Conservation (phyloP, 2,888 invertebrate genomes). For the Eilema depressum region DNA sequence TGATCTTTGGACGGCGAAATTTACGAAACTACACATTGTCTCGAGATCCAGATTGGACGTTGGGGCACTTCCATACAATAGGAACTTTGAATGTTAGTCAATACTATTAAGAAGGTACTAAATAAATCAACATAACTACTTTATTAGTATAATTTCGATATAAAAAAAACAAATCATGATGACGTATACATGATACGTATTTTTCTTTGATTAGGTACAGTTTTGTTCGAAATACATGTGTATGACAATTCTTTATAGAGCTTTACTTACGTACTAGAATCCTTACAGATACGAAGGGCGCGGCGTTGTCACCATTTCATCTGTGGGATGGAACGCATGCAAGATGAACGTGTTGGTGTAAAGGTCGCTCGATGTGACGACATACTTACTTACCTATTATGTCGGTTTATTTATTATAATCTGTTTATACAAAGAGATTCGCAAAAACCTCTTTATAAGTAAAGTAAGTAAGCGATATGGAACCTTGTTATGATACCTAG, state of each 20-base stretch:
- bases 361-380: conserved; percentile 21
- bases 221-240: background rate
- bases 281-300: conserved; percentile 29
- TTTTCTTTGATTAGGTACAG: too few species aligned
- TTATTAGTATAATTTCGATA: too few species aligned
- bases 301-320: conserved; percentile 30
- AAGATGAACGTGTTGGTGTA: conserved; percentile 21
- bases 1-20: background rate
- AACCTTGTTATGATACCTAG: too few species aligned
- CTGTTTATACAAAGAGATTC: background rate
- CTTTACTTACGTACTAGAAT: background rate
- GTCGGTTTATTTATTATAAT: background rate
- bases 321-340: conserved; percentile 26
- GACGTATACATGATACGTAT: too few species aligned
- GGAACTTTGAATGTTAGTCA: too few species aligned
- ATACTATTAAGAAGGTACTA: too few species aligned
- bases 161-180: too few species aligned
- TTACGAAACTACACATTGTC: background rate
- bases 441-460: too few species aligned
- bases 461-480: too few species aligned
- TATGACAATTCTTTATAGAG: background rate
- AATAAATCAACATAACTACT: too few species aligned
- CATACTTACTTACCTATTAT: background rate
- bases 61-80: background rate
- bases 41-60: background rate